Evolutionary conservation across 2,888 invertebrate genomes (phyloP).

Genomic region (Drosophila nr. medialis): DNA sequence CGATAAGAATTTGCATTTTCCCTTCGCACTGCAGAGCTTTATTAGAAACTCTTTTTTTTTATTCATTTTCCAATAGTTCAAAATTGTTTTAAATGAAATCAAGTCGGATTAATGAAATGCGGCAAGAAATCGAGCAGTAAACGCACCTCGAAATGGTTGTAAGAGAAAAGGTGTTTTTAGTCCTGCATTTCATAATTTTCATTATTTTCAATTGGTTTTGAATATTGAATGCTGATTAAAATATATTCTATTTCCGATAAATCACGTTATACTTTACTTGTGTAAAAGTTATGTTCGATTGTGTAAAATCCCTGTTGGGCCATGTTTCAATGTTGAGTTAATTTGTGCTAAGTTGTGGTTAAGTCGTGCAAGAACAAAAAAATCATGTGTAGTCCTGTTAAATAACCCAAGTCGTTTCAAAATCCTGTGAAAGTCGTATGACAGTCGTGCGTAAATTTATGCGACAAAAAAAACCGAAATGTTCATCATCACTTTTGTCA

Average conservation of each 20-base stretch:
- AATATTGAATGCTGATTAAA: background rate
- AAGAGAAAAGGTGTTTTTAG: background rate
- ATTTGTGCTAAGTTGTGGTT: background rate
- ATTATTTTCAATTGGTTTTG: background rate
- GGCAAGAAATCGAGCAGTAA: background rate
- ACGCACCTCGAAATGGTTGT: background rate
- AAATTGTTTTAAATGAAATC: background rate
- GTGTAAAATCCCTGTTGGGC: background rate
- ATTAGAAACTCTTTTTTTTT: constrained; percentile 47
- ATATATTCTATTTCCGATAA: background rate
- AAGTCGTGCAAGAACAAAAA: background rate
- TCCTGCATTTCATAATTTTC: background rate
- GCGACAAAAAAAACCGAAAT: background rate
- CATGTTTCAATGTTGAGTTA: background rate
- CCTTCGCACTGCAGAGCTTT: constrained; percentile 35
- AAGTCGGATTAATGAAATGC: background rate
- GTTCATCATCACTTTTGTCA: constrained; percentile 6
- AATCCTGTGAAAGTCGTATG: background rate
- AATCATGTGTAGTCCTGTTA: background rate
- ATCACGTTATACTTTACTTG: background rate
- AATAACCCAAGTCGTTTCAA: background rate
- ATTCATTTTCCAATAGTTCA: constrained; percentile 41
- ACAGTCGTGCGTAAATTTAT: background rate
- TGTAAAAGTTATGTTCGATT: background rate
- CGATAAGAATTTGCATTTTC: constrained; percentile 65